phyloP scores from a whole-genome alignment of 1,140 invertebrate genomes.

The Hyles euphorbiae region DNA sequence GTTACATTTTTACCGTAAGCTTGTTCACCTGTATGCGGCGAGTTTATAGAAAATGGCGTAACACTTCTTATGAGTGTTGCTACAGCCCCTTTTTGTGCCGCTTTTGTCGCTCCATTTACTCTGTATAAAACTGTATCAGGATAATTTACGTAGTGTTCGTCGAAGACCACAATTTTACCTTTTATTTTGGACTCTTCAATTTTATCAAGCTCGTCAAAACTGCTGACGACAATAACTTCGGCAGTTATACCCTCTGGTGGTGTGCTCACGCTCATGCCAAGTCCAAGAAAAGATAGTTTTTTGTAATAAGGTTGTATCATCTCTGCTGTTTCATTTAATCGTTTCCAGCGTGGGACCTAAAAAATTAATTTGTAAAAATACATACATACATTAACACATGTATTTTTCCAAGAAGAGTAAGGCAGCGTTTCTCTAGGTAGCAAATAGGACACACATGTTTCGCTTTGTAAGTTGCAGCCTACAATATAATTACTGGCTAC shows the following conservation, averaged over 20 bases:
- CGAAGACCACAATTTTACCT: constrained; percentile 87
- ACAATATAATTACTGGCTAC: too few species aligned
- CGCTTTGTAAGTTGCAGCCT: too few species aligned
- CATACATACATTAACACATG: too few species aligned
- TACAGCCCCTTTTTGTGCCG: constrained; percentile 83
- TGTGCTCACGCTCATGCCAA: constrained; percentile 81
- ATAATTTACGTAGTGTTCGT: constrained; percentile 80
- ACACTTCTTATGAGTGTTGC: constrained; percentile 84
- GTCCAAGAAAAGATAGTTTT: constrained; percentile 77
- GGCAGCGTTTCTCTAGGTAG: too few species aligned
- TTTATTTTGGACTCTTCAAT: constrained; percentile 59
- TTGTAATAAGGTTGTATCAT: constrained; percentile 76
- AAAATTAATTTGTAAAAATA: constrained; percentile 12
- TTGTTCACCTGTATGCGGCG: constrained; percentile 82
- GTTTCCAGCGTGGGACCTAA: constrained; percentile 70
- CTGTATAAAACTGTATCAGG: constrained; percentile 74
- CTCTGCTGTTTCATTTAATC: constrained; percentile 78
- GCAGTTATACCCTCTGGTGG: constrained; percentile 80
- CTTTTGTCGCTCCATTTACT: constrained; percentile 73
- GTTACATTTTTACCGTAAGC: constrained; percentile 76
- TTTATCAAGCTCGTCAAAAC: constrained; percentile 80
- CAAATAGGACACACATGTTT: too few species aligned
- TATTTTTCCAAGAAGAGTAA: too few species aligned
- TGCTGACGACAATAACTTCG: constrained; percentile 81
- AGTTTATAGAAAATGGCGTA: constrained; percentile 83